These are phyloP conservation scores for Sandelia bainsii DNA, from an alignment of 2,797 vertebrate species.

Conservation along the genomic window DNA sequence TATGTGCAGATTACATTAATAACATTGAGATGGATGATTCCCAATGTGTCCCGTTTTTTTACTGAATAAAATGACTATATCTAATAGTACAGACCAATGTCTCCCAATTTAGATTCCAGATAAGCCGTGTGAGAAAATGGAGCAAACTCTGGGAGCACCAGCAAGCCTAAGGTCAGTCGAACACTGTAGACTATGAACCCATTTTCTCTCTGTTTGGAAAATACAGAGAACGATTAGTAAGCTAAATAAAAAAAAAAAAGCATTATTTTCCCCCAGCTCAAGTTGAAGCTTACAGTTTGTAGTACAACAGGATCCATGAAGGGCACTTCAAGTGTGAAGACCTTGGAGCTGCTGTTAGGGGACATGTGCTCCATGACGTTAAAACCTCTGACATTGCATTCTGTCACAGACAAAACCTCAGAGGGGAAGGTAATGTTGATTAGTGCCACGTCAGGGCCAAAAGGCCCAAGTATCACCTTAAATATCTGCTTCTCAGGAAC, in stretches of 20 bases:
- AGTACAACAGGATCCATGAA: constrained; percentile 68
- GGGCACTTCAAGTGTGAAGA: constrained; percentile 72
- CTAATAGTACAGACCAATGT: constrained; percentile 52
- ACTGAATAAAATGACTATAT: neutral
- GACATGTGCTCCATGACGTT: constrained; percentile 66
- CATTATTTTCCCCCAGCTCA: neutral
- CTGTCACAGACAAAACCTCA: constrained; percentile 61
- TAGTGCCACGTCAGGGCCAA: constrained; percentile 69
- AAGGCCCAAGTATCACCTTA: constrained; percentile 68
- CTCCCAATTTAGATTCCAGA: constrained; percentile 53
- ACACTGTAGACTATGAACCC: constrained; percentile 33
- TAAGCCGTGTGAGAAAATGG: constrained; percentile 54
- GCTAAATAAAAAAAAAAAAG: neutral
- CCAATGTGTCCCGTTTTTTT: neutral
- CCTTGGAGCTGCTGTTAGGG: constrained; percentile 60
- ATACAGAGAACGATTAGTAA: neutral
- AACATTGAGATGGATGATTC: neutral
- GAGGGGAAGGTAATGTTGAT: constrained; percentile 67
- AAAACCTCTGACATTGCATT: constrained; percentile 66
- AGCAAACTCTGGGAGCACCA: constrained; percentile 62
- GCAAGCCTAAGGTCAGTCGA: constrained; percentile 67
- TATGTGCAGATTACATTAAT: neutral
- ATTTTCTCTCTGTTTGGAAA: constrained; percentile 48
- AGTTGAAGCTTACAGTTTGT: constrained; percentile 49
- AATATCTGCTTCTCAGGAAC: constrained; percentile 63